Conservation (phyloP, 2,113 vertebrate genomes). For the Choloepus hoffmanni region DNA sequence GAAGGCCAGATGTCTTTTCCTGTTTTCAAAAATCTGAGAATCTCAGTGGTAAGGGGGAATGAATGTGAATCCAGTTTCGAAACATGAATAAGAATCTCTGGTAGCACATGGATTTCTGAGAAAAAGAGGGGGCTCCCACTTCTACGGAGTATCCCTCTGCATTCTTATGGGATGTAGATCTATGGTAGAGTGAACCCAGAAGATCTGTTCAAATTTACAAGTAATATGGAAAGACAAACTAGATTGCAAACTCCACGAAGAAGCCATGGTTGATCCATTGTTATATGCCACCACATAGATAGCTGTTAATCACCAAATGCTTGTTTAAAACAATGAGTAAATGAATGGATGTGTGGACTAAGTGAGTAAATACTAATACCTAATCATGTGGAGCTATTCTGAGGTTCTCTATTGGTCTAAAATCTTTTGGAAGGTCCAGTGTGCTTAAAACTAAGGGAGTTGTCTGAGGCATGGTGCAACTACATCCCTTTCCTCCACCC, state of each 20-base stretch:
- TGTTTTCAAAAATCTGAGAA: neutral
- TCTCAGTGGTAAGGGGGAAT: neutral
- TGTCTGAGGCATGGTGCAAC: neutral
- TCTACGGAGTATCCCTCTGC: neutral
- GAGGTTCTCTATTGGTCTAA: neutral
- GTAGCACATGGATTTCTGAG: neutral
- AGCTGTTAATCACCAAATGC: neutral
- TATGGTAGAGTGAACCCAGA: neutral
- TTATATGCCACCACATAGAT: neutral
- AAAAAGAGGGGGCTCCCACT: neutral
- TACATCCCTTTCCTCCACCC: neutral
- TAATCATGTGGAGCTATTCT: neutral
- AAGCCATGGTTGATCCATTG: neutral
- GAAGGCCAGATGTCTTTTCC: neutral
- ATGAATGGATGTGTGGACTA: neutral
- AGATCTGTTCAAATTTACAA: neutral
- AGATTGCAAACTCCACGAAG: neutral
- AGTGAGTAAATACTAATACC: neutral
- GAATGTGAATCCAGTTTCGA: neutral
- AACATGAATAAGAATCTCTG: neutral
- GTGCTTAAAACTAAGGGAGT: neutral
- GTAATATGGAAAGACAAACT: neutral
- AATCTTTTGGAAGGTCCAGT: neutral
- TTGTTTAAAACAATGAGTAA: conserved; percentile 1
- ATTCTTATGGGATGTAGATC: neutral